These are phyloP conservation scores for Allolobophora icterica DNA, from an alignment of 2,888 invertebrate genomes.

Conservation along the genomic window DNA sequence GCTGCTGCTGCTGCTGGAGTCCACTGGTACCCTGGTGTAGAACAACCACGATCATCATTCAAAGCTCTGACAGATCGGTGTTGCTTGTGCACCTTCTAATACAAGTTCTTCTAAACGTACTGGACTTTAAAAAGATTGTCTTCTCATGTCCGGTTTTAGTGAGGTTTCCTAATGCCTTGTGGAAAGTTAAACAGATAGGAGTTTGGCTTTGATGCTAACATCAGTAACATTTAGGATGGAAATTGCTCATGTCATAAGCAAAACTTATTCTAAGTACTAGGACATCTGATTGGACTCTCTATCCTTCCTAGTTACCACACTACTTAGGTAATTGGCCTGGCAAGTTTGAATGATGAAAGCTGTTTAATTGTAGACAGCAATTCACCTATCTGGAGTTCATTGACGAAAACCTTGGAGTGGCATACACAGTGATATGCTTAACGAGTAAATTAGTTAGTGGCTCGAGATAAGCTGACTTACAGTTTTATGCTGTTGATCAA, in stretches of 20 bases:
- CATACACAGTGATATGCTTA: not conserved
- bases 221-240: not conserved
- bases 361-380: not conserved
- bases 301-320: not conserved
- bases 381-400: not conserved
- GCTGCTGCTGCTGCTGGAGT: not conserved
- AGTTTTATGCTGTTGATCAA: not conserved
- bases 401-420: not conserved
- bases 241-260: not conserved
- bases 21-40: not conserved
- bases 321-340: not conserved
- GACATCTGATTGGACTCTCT: not conserved
- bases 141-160: not conserved
- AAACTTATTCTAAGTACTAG: not conserved
- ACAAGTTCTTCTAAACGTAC: not conserved
- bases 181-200: conserved; percentile 1
- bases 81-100: not conserved
- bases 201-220: not conserved
- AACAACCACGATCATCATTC: not conserved
- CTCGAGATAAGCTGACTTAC: not conserved
- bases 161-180: not conserved
- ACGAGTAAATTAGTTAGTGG: not conserved
- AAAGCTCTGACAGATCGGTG: not conserved
- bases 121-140: not conserved
- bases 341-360: not conserved